These are phyloP conservation scores for Drosophila paranaensis DNA, from an alignment of 2,888 invertebrate genomes.

Conservation along the genomic window DNA sequence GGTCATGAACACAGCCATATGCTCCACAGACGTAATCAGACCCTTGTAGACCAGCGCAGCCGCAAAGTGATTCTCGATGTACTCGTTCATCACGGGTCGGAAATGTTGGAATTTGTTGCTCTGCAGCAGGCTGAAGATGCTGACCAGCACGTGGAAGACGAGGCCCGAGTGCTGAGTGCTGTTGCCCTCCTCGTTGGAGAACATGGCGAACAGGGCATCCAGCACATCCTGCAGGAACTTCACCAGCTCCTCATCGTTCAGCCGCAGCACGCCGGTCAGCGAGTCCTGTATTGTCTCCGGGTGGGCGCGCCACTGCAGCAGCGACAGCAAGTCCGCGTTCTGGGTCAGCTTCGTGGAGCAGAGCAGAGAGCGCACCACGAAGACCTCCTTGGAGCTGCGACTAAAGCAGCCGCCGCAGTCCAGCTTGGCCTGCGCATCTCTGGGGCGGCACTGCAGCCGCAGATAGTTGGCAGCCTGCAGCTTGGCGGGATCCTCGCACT, in stretches of 20 bases:
- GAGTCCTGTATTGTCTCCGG: slow-evolving; percentile 95
- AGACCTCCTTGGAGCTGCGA: slow-evolving; percentile 93
- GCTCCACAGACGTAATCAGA: slow-evolving; percentile 94
- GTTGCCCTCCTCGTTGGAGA: slow-evolving; percentile 96
- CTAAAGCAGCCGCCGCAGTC: slow-evolving; percentile 87
- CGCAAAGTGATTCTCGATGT: slow-evolving; percentile 97
- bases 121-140: slow-evolving; percentile 95
- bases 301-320: slow-evolving; percentile 96
- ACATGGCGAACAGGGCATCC: slow-evolving; percentile 96
- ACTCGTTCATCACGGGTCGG: slow-evolving; percentile 96
- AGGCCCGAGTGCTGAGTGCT: slow-evolving; percentile 94
- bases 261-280: slow-evolving; percentile 90
- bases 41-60: slow-evolving; percentile 97
- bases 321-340: slow-evolving; percentile 94
- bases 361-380: slow-evolving; percentile 92
- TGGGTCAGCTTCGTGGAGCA: slow-evolving; percentile 99
- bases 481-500: slow-evolving; percentile 92
- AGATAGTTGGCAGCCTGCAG: slow-evolving; percentile 87
- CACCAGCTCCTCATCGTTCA: slow-evolving; percentile 96
- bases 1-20: slow-evolving; percentile 94
- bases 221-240: slow-evolving; percentile 97
- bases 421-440: slow-evolving; percentile 86
- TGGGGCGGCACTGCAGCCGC: slow-evolving; percentile 87
- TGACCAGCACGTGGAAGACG: slow-evolving; percentile 96
- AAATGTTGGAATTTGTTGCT: slow-evolving; percentile 97